Evolutionary conservation across 2,888 invertebrate species (phyloP).

Genomic region (Patella ulyssiponensis): DNA sequence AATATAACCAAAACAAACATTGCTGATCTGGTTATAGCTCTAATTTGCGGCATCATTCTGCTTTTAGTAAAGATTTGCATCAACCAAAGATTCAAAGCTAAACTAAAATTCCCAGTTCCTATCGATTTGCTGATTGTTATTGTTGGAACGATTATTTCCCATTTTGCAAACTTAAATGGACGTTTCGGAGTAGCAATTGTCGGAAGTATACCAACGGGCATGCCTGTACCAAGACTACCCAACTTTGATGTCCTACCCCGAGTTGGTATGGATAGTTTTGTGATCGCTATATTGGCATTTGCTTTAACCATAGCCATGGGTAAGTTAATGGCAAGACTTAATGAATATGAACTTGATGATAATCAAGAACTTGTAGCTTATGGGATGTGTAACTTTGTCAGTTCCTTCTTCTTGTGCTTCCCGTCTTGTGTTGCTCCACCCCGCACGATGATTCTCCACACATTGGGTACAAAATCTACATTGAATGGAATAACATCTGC

Average conservation of each 20-base stretch:
- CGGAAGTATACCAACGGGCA: constrained; percentile 56
- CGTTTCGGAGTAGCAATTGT: constrained; percentile 45
- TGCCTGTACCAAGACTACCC: constrained; percentile 53
- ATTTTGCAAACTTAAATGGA: constrained; percentile 48
- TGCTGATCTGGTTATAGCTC: constrained; percentile 80
- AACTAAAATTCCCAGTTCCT: constrained; percentile 63
- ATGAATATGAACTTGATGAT: constrained; percentile 65
- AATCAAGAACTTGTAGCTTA: constrained; percentile 72
- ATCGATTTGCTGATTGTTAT: constrained; percentile 64
- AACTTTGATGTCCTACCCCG: constrained; percentile 31
- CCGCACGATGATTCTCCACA: constrained; percentile 55
- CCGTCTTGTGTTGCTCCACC: constrained; percentile 68
- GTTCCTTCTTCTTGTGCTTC: constrained; percentile 71
- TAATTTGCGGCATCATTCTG: constrained; percentile 78
- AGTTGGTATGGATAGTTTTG: constrained; percentile 44
- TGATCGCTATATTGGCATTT: constrained; percentile 53
- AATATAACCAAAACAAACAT: constrained; percentile 77
- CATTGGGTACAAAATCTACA: constrained; percentile 59
- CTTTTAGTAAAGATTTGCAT: constrained; percentile 72
- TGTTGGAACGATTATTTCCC: constrained; percentile 52
- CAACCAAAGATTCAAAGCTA: constrained; percentile 54
- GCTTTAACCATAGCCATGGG: constrained; percentile 62
- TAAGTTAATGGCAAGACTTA: constrained; percentile 65
- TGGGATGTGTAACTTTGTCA: constrained; percentile 64
- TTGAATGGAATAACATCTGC: constrained; percentile 52